Evolutionary conservation across 2,113 vertebrate genomes (phyloP).

Genomic region (Zapus hudsonius): DNA sequence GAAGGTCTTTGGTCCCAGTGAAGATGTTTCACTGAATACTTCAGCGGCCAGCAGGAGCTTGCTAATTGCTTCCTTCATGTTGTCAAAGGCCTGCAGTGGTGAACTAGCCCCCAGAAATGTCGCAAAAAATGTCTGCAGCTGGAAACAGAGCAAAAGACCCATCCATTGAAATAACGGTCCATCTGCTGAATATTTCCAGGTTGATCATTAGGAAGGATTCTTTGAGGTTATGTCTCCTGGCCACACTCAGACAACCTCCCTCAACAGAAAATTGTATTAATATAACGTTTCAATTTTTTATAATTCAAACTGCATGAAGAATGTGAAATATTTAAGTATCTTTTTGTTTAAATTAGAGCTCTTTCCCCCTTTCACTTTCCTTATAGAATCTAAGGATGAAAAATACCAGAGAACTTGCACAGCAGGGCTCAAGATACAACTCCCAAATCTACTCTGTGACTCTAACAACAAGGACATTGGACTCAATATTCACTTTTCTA

Average conservation of each 20-base stretch:
- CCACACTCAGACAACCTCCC: not conserved
- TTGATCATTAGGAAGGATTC: not conserved
- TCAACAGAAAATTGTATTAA: not conserved
- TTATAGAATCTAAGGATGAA: not conserved
- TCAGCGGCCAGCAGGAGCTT: conserved; percentile 89
- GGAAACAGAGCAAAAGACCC: conserved; percentile 68
- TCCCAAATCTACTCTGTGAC: not conserved
- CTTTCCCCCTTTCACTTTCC: not conserved
- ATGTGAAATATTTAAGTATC: not conserved
- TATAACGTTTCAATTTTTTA: not conserved
- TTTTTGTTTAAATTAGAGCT: not conserved
- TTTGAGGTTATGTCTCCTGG: not conserved
- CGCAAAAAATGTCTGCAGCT: conserved; percentile 92
- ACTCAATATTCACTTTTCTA: not conserved
- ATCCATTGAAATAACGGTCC: not conserved
- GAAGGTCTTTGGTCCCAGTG: conserved; percentile 80
- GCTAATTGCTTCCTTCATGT: conserved; percentile 89
- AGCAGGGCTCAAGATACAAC: not conserved
- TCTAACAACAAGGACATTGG: not conserved
- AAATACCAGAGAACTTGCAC: not conserved
- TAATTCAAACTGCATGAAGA: not conserved
- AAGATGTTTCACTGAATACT: conserved; percentile 82
- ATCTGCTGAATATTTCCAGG: not conserved
- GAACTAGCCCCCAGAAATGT: conserved; percentile 85
- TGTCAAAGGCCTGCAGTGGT: conserved; percentile 87